A percentile compares a stretch with the other conserved stretches of the same genome.
Evolutionary conservation across 2,113 vertebrate species (phyloP).

Genomic region (Aramus guarauna): DNA sequence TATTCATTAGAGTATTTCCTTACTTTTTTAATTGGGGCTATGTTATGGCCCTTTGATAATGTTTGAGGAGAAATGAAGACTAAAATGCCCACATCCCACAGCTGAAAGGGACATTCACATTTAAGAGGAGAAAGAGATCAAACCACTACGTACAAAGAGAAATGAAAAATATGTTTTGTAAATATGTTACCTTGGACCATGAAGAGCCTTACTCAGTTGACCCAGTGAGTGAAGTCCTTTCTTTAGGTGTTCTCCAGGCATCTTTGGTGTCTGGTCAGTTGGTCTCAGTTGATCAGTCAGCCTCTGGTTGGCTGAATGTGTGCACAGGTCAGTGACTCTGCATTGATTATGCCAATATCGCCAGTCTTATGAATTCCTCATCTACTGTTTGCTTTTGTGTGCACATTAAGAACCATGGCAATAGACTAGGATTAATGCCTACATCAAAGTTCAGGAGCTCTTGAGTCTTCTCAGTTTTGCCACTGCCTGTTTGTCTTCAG

Average conservation of each 20-base stretch:
- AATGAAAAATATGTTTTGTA: not conserved
- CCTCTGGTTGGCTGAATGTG: not conserved
- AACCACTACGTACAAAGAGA: not conserved
- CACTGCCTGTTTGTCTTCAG: not conserved
- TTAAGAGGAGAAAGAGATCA: not conserved
- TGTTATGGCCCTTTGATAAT: not conserved
- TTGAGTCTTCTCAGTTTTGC: not conserved
- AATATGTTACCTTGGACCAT: not conserved
- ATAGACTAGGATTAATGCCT: not conserved
- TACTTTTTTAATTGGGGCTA: not conserved
- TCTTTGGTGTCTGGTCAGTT: not conserved
- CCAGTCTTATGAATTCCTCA: not conserved
- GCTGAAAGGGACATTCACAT: not conserved
- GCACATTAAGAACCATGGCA: not conserved
- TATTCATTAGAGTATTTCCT: not conserved
- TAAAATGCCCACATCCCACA: not conserved
- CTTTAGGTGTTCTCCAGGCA: not conserved
- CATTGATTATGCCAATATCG: not conserved
- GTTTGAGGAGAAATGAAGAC: not conserved
- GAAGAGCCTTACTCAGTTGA: not conserved
- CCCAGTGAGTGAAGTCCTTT: not conserved
- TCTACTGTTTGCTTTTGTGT: not conserved
- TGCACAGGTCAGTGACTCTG: not conserved
- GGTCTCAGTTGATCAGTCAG: not conserved
- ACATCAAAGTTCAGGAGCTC: not conserved